Evolutionary conservation across 2,797 vertebrate species (phyloP).

Genomic region (Dermochelys coriacea): DNA sequence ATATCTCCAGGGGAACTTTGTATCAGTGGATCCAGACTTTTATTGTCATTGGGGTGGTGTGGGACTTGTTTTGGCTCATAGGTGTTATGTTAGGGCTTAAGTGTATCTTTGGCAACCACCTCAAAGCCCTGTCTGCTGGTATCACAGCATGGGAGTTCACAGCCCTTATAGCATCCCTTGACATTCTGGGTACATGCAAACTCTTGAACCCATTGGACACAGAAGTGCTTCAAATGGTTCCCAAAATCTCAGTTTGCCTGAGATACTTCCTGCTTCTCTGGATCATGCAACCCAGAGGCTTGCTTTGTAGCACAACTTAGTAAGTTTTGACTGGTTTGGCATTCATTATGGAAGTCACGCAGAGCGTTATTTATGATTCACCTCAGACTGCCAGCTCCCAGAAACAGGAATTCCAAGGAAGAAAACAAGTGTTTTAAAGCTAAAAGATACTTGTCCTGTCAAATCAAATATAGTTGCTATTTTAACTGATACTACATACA

Average conservation of each 20-base stretch:
- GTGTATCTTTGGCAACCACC: neutral
- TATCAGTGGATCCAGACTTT: neutral
- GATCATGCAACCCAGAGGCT: neutral
- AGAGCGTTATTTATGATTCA: neutral
- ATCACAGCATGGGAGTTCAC: neutral
- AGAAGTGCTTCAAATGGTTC: accelerated
- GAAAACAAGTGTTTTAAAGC: neutral
- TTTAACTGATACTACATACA: neutral
- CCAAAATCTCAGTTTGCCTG: accelerated
- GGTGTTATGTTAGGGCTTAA: neutral
- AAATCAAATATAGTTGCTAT: neutral
- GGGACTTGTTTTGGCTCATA: neutral
- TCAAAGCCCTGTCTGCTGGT: neutral
- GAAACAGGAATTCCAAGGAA: constrained; percentile 34
- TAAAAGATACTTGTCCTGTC: neutral
- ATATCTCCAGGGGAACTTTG: neutral
- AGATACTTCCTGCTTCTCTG: accelerated
- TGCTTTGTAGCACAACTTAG: neutral
- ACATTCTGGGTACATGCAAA: neutral
- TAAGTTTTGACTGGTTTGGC: neutral
- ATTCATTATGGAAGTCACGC: neutral
- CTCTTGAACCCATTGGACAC: neutral
- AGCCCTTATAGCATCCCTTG: too few relatives aligned
- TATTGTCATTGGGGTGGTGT: neutral
- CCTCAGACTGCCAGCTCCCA: neutral